Evolutionary conservation across 2,888 invertebrate genomes (phyloP).

Genomic region (Choristoneura rosaceana): DNA sequence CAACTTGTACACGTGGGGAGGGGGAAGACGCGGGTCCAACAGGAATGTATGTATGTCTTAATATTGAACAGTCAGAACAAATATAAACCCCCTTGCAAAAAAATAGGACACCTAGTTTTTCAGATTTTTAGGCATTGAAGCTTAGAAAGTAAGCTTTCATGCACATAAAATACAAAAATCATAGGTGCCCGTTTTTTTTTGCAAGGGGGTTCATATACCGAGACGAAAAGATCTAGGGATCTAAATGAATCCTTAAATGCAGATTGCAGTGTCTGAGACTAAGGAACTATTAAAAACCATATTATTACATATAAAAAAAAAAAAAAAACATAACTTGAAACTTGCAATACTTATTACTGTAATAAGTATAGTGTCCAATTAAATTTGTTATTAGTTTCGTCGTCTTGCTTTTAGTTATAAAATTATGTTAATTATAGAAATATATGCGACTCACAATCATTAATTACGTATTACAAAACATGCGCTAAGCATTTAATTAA

Average conservation of each 20-base stretch:
- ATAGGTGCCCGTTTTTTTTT: too few species aligned
- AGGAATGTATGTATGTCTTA: conserved; percentile 25
- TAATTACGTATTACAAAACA: conserved; percentile 32
- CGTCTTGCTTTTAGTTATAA: neutral
- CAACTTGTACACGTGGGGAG: conserved; percentile 29
- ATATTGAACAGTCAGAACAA: neutral
- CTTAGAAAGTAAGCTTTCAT: too few species aligned
- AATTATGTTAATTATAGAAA: conserved; percentile 1
- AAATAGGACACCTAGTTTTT: too few species aligned
- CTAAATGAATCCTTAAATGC: neutral
- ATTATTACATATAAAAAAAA: neutral
- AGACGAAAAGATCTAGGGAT: neutral
- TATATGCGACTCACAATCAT: conserved; percentile 33
- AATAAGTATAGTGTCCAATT: conserved; percentile 30
- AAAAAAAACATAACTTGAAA: conserved; percentile 3
- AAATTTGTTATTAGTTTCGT: neutral
- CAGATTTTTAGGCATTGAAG: too few species aligned
- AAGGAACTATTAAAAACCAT: neutral
- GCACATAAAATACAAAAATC: too few species aligned
- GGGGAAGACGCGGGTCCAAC: conserved; percentile 32
- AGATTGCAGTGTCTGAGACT: neutral
- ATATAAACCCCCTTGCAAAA: too few species aligned
- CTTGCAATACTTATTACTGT: conserved; percentile 25
- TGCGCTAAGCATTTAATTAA: conserved; percentile 22
- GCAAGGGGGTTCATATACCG: too few species aligned